Percentiles rank a stretch among this genome's conserved stretches.
These are phyloP conservation scores for Acanthurus lineatus DNA, from an alignment of 2,797 vertebrate genomes.

Conservation along the genomic window DNA sequence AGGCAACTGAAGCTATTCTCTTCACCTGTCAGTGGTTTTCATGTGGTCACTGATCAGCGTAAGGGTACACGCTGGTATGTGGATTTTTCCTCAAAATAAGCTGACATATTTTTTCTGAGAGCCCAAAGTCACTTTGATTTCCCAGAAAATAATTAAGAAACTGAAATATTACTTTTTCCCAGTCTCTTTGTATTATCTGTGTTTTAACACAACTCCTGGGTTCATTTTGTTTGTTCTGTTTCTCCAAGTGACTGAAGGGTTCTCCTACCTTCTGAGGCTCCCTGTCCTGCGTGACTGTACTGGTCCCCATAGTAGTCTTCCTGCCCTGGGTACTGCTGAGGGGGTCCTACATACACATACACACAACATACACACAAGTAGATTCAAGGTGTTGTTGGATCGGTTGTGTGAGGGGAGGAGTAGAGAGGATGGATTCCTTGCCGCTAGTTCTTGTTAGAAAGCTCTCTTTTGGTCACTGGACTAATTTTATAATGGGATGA, in stretches of 20 bases:
- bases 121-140: conserved; percentile 50
- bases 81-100: conserved; percentile 2
- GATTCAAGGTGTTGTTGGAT: conserved; percentile 86
- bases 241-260: conserved; percentile 73
- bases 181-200: conserved; percentile 76
- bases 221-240: conserved; percentile 45
- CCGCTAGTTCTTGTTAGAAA: conserved; percentile 63
- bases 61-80: conserved; percentile 6
- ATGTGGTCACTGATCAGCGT: too few species aligned
- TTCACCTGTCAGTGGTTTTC: too few species aligned
- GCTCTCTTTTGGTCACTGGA: conserved; percentile 58
- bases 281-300: conserved; percentile 99
- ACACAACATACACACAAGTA: conserved; percentile 87
- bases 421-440: conserved; percentile 73
- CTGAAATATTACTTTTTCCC: conserved; percentile 49
- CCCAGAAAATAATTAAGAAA: conserved; percentile 73
- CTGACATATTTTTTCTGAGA: conserved; percentile 14
- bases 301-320: conserved; percentile 99
- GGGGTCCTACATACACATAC: conserved; percentile 95
- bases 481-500: conserved; percentile 56
- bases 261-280: conserved; percentile 98
- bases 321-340: conserved; percentile 99
- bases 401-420: conserved; percentile 73
- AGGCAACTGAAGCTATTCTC: too few species aligned
- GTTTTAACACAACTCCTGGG: conserved; percentile 77